Conservation (phyloP, 2,888 invertebrate species). For the Phymatocera aterrima region DNA sequence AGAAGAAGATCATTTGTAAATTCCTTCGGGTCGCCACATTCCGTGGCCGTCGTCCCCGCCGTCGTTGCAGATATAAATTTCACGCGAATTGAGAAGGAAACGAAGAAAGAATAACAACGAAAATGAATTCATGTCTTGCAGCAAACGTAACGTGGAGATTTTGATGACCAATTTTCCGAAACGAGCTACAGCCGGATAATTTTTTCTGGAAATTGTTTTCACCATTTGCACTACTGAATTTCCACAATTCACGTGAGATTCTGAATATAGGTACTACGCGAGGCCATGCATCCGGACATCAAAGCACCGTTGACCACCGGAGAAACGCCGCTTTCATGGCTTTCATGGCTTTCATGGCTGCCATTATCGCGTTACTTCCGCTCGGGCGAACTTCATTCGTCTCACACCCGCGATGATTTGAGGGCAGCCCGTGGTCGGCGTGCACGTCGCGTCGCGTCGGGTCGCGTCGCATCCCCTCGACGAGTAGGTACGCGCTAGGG, state of each 20-base stretch:
- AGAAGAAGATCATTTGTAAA: background rate
- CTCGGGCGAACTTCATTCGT: conserved; percentile 69
- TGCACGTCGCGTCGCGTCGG: background rate
- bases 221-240: background rate
- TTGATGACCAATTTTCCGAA: background rate
- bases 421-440: conserved; percentile 64
- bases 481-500: background rate
- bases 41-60: no score
- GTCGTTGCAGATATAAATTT: no score
- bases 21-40: background rate
- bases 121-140: background rate
- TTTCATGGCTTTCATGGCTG: conserved; percentile 64
- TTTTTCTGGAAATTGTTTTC: background rate
- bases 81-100: background rate
- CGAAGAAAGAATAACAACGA: background rate
- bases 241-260: background rate
- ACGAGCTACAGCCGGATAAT: background rate
- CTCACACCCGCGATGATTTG: conserved; percentile 71
- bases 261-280: background rate
- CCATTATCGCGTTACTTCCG: conserved; percentile 72
- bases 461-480: background rate
- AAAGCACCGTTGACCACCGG: conserved; percentile 23
- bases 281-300: conserved; percentile 22
- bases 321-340: conserved; percentile 41
- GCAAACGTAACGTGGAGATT: no score